A percentile compares a stretch with the other conserved stretches of the same genome.
Conservation (phyloP, 2,888 invertebrate genomes). For the Thymelicus sylvestris region DNA sequence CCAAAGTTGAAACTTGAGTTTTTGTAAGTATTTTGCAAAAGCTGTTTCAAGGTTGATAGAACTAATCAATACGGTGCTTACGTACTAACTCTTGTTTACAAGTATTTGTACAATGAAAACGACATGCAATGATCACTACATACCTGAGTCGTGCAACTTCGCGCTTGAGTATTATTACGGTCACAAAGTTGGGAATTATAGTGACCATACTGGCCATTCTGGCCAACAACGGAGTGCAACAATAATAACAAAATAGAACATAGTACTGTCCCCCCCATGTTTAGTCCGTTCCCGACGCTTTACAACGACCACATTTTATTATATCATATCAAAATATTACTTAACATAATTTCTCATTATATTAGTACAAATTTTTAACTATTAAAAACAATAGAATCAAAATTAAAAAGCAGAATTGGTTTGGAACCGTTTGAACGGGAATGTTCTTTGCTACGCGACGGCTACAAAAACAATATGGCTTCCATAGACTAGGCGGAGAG, state of each 20-base stretch:
- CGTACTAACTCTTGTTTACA: not conserved
- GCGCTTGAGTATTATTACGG: constrained; percentile 56
- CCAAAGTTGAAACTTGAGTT: too few species aligned
- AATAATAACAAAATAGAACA: constrained; percentile 21
- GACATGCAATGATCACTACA: constrained; percentile 22
- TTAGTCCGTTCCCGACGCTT: not conserved
- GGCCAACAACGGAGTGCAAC: constrained; percentile 48
- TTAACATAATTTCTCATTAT: not conserved
- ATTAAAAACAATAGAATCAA: not conserved
- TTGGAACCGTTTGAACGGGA: too few species aligned
- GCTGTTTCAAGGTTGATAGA: constrained; percentile 10
- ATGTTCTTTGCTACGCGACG: not conserved
- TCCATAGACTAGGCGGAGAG: not conserved
- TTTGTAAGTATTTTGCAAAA: not conserved
- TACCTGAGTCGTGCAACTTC: constrained; percentile 75
- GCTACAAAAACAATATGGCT: constrained; percentile 8
- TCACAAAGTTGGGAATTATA: constrained; percentile 59
- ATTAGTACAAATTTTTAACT: not conserved
- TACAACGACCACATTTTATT: constrained; percentile 7
- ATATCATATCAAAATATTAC: constrained; percentile 5
- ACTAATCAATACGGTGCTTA: not conserved
- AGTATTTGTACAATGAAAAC: not conserved
- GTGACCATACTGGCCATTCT: constrained; percentile 37
- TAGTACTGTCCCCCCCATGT: constrained; percentile 24
- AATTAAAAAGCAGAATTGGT: not conserved